phyloP scores from a whole-genome alignment of 2,113 vertebrate genomes.

The Polypterus senegalus region DNA sequence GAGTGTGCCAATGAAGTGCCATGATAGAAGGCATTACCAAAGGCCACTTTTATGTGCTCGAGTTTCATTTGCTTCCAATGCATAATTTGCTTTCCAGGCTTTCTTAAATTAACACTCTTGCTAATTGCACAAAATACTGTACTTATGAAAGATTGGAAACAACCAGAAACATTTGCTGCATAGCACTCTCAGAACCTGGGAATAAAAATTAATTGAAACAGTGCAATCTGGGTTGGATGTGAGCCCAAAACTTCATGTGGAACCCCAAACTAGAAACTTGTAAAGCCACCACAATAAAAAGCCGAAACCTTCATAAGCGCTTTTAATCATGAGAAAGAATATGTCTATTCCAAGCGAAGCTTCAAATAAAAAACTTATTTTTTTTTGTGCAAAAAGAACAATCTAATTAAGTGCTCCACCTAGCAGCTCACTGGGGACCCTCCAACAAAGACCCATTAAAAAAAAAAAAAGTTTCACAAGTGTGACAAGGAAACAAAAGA shows the following conservation, averaged over 20 bases:
- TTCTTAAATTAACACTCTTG: neutral
- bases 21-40: conserved; percentile 20
- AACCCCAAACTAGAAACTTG: conserved; percentile 22
- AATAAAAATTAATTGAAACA: neutral
- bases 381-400: conserved; percentile 4
- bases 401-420: conserved; percentile 22
- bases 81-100: neutral
- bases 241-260: conserved; percentile 4
- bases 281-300: conserved; percentile 38
- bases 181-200: neutral
- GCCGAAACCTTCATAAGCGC: conserved; percentile 17
- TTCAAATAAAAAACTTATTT: conserved; percentile 19
- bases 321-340: conserved; percentile 17
- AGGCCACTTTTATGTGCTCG: neutral
- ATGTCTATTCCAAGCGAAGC: conserved; percentile 28
- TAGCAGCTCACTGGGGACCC: conserved; percentile 23
- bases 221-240: neutral
- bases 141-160: no score
- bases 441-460: conserved; percentile 26
- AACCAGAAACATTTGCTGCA: neutral
- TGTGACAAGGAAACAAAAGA: conserved; percentile 61
- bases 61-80: neutral
- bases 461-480: conserved; percentile 32
- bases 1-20: conserved; percentile 10
- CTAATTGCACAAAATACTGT: neutral